Evolutionary conservation across 2,113 vertebrate genomes (phyloP).

Genomic region (Sminthopsis crassicaudata): DNA sequence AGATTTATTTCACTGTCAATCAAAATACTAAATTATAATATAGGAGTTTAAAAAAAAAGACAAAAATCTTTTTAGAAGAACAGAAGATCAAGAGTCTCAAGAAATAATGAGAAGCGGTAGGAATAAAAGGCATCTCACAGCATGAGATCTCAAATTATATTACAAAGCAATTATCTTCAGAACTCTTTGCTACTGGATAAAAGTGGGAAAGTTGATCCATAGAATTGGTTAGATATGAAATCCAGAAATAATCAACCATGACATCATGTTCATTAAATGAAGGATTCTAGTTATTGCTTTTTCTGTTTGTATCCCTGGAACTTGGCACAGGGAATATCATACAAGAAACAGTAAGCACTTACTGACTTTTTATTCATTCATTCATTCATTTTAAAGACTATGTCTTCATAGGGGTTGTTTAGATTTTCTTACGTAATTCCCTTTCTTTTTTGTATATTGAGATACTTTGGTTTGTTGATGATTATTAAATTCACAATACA

Average conservation of each 20-base stretch:
- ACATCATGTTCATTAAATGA: not conserved
- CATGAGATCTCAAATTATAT: not conserved
- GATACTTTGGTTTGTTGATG: not conserved
- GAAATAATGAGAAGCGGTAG: not conserved
- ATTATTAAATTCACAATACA: not conserved
- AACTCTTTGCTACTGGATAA: not conserved
- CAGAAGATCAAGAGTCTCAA: not conserved
- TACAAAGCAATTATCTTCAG: not conserved
- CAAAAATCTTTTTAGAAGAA: not conserved
- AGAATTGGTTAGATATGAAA: not conserved
- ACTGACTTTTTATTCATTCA: not conserved
- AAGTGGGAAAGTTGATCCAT: not conserved
- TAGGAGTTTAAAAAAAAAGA: not conserved
- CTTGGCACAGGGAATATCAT: too few species aligned
- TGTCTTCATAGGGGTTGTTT: not conserved
- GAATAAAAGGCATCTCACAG: not conserved
- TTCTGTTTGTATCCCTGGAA: not conserved
- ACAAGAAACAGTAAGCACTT: not conserved
- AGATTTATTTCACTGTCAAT: not conserved
- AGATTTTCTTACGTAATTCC: not conserved
- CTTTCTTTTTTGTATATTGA: not conserved
- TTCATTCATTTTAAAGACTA: not conserved
- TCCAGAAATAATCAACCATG: not conserved
- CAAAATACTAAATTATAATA: not conserved
- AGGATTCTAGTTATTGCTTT: not conserved